Base-by-base conservation (phyloP, 1,140 invertebrate genomes). In the Drosophila serrata region DNA sequence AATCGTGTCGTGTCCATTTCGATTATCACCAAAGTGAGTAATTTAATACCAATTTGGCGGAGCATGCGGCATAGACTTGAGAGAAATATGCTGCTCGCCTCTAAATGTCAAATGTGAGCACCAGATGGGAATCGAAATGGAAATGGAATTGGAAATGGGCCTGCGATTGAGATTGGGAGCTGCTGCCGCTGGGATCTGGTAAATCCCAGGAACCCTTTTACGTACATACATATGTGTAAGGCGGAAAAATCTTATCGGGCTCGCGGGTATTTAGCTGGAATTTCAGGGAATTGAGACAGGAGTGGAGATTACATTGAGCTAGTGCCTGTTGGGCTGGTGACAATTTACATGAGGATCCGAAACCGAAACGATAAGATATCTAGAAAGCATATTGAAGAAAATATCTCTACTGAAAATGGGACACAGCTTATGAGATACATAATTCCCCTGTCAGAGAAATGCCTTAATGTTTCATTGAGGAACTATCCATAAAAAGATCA, bases 1-100 rank as follows among this genome's bases (percentile, higher is more conserved):
- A 91, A 91, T 91, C 82, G 88, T 81, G 84, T 88, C 84, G 88
- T 79, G 88, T 91, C 82, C 82, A 88, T 85, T 91, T 91, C 88
- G 88, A 88, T 91, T 91, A 91, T 91, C 88, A 88, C 78, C 81
- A 91, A 91, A 85, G 88, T 85, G 82, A 91, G 88, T 91, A 91
- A 91, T 91, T 91, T 91, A 91, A 91, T 91, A 88, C 82, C 88
- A 91, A 84, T 91, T 88, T 79, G 79, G 81, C 77, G 68, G 79
- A 63, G 59, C 61, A 48, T 59, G 67, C 87, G 72, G 84, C 84
- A 90, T 88, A 80, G 84, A 88, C 56, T 87, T 84, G 85, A 80
- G 76, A 84, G 68, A 88, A 82, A 90, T 88, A 88, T 88, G 84
- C 85, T 88, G 84, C 85, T 75, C 64, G 82, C 85, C 88, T 81